These are phyloP conservation scores for Ischnus inquisitorius DNA, from an alignment of 2,888 invertebrate species.

Conservation along the genomic window DNA sequence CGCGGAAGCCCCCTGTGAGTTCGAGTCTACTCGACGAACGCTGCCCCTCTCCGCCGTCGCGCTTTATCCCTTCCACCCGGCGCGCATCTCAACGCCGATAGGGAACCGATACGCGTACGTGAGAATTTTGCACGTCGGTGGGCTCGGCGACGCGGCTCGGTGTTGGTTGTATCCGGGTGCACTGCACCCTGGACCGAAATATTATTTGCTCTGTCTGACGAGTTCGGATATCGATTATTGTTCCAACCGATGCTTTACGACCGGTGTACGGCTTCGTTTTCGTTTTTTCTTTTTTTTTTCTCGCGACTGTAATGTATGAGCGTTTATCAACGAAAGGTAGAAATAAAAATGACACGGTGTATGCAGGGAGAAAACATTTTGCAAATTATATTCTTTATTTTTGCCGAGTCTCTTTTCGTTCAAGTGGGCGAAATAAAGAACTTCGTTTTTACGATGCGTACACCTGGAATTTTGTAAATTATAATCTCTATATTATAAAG, in stretches of 20 bases:
- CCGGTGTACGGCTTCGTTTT: not conserved
- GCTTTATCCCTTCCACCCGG: constrained; percentile 32
- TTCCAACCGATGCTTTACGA: not conserved
- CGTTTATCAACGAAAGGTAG: too few relatives aligned
- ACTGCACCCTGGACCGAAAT: constrained; percentile 59
- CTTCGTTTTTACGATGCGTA: too few relatives aligned
- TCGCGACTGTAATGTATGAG: too few relatives aligned
- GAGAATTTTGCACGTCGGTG: constrained; percentile 55
- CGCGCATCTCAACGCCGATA: constrained; percentile 46
- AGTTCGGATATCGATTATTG: constrained; percentile 55
- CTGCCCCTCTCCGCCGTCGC: constrained; percentile 53
- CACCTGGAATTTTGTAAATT: too few relatives aligned
- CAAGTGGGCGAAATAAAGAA: too few relatives aligned
- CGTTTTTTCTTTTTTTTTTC: not conserved
- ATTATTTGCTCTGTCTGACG: constrained; percentile 60
- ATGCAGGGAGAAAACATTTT: too few relatives aligned
- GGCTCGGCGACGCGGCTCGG: constrained; percentile 15
- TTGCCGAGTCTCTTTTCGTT: too few relatives aligned
- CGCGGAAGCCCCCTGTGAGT: constrained; percentile 68
- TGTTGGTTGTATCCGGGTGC: constrained; percentile 55
- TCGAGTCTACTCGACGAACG: constrained; percentile 58
- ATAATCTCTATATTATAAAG: too few relatives aligned
- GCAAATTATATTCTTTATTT: too few relatives aligned
- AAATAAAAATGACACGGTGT: too few relatives aligned
- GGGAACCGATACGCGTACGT: constrained; percentile 54